Percentiles rank a stretch among this genome's conserved stretches.
Conservation (phyloP, 30 jellyfish, hydroid and myxozoan species). For the Mastigias papua region DNA sequence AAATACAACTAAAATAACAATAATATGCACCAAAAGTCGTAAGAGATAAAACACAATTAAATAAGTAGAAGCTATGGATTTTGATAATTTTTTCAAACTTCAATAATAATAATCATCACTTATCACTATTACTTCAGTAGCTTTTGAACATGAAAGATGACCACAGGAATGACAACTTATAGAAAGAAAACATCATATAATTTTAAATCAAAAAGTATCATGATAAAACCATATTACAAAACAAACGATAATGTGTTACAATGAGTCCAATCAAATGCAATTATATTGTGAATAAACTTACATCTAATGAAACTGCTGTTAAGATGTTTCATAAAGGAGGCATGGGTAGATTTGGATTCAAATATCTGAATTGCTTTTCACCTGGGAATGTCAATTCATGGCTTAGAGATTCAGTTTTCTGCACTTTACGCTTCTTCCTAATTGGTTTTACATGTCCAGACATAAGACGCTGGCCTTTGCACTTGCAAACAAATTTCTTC, state of each 20-base stretch:
- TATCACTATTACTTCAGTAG: no score
- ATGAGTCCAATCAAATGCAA: neutral
- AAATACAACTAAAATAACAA: no score
- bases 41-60: no score
- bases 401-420: conserved; percentile 20
- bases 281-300: neutral
- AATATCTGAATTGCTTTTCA: conserved; percentile 64
- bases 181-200: no score
- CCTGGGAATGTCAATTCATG: conserved; percentile 67
- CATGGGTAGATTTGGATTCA: conserved; percentile 87
- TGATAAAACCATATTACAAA: neutral
- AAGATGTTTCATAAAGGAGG: conserved; percentile 67
- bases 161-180: no score
- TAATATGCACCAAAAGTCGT: no score
- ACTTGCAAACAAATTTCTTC: conserved; percentile 90
- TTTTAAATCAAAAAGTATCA: neutral
- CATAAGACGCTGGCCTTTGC: conserved; percentile 89
- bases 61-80: no score
- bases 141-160: no score
- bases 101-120: no score
- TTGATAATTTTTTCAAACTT: no score
- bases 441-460: conserved; percentile 33
- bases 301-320: neutral
- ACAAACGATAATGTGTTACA: neutral
- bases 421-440: conserved; percentile 9